Evolutionary conservation across 1,140 invertebrate genomes (phyloP), one percentile per base, ranked within the genome.

Genomic region (Penaeus chinensis): DNA sequence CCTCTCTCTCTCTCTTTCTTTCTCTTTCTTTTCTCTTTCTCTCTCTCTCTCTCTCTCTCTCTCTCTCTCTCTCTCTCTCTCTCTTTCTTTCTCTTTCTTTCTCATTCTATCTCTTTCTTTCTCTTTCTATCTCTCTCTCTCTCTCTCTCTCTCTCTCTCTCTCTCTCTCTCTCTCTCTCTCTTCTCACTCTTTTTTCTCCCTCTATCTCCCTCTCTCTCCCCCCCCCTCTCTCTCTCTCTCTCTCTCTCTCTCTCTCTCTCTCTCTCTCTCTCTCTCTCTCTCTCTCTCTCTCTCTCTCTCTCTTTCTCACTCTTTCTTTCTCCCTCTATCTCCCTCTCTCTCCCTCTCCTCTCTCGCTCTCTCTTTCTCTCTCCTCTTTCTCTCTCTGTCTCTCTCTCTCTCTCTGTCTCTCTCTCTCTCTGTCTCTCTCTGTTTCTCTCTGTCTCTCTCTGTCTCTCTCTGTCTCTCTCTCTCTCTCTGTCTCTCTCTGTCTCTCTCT

Each of bases 181-280:
- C 27, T 24, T 1, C n/a, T n/a, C n/a, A n/a, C n/a, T n/a, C n/a
- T n/a, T n/a, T n/a, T n/a, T n/a, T n/a, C n/a, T n/a, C n/a, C n/a
- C n/a, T n/a, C n/a, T n/a, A n/a, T 77, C 69, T 74, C 69, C 8
- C 69, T 74, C 69, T 74, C 69, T 74, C 69, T 74, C 32, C 2
- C 0, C n/a, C n/a, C n/a, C n/a, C n/a, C n/a, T 32, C 32, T 32
- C 32, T 32, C 0, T 32, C 32, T 32, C 32, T 1, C 2, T 32
- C 69, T 74, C 69, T 74, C 69, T 74, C 69, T 74, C 7, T 74
- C 3, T 74, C 69, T 74, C 69, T 74, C 69, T 74, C 69, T 78
- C 24, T 79, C 27, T 11, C 47, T 19, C 47, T 19, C 47, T 19
- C 47, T 11, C 47, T 42, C 47, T 42, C 16, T 42, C 0, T 42